Conservation (phyloP, 2,797 vertebrate species). For the Bufotes viridis region DNA sequence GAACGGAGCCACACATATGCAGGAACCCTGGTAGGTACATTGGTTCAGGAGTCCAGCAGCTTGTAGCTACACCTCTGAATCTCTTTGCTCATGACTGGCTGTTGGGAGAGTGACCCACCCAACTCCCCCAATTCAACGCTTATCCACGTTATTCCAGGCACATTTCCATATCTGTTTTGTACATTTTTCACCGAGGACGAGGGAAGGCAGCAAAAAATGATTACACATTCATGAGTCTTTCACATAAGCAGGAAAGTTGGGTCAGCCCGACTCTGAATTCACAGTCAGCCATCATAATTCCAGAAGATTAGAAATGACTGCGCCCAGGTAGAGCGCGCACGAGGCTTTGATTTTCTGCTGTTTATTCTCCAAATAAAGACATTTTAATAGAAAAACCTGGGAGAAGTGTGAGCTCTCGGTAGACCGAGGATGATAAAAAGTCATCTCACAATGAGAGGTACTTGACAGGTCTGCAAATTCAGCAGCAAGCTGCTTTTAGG, state of each 20-base stretch:
- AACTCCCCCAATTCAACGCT: neutral
- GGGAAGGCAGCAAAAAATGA: slow-evolving; percentile 18
- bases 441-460: slow-evolving; percentile 47
- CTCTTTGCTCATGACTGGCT: too few relatives aligned
- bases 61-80: too few relatives aligned
- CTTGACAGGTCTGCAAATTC: slow-evolving; percentile 57
- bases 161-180: slow-evolving; percentile 3
- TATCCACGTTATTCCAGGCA: neutral
- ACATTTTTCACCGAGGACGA: neutral
- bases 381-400: slow-evolving; percentile 50
- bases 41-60: too few relatives aligned
- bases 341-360: slow-evolving; percentile 9
- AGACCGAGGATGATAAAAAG: slow-evolving; percentile 47
- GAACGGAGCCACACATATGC: neutral
- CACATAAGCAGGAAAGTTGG: slow-evolving; percentile 22
- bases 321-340: neutral
- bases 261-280: slow-evolving; percentile 21
- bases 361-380: slow-evolving; percentile 47
- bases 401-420: slow-evolving; percentile 24
- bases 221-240: slow-evolving; percentile 30
- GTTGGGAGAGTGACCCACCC: neutral
- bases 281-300: slow-evolving; percentile 22
- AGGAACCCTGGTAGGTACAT: neutral
- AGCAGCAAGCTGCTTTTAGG: slow-evolving; percentile 42
- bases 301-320: slow-evolving; percentile 24